Evolutionary conservation across 2,113 vertebrate genomes (phyloP), one percentile per base, ranked within the genome.

Genomic region (Mesitornis unicolor): DNA sequence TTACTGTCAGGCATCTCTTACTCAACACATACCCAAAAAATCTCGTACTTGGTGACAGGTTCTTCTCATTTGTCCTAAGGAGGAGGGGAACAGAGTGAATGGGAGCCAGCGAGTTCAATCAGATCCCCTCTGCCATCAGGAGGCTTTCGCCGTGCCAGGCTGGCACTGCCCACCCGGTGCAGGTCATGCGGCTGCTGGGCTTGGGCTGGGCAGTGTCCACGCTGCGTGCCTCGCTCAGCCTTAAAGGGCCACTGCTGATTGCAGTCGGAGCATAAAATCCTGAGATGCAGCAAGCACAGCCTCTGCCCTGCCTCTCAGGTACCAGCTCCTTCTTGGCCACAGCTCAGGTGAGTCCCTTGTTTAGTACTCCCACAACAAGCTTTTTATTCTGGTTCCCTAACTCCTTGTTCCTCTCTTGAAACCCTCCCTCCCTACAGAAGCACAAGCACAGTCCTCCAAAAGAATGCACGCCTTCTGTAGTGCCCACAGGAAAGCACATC

Each of bases 191-290:
- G 88, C 64, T 87, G 60, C 54, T 13, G 28, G 69, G 59, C 77
- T 79, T 76, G 84, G 42, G 76, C 77, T 84, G 75, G 84, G 94
- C 91, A 95, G 75, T 42, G 35, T 77, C 90, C 63, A 8, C 0
- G 26, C 59, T 38, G 53, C 69, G 43, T 0, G 7, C 57, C 69
- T 43, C 22, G 43, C 84, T 94, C 69, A 69, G 90, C 90, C 93
- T 97, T 96, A 96, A 96, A 96, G 95, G 93, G 93, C 68, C 92
- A 84, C 5, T 77, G 51, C 93, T 84, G 43, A 67, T 16, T 38
- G 18, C 38, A 87, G 31, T 13, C 9, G 33, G 4, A 56, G 29
- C 45, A 64, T 8, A 51, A 40, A 61, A 61, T 20, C 21, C 77
- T 60, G n/a, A 61, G 4, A 14, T 6, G 22, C 11, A 35, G 38